Conservation (phyloP, 2,888 invertebrate genomes). For the Dryocosmus kuriphilus region DNA sequence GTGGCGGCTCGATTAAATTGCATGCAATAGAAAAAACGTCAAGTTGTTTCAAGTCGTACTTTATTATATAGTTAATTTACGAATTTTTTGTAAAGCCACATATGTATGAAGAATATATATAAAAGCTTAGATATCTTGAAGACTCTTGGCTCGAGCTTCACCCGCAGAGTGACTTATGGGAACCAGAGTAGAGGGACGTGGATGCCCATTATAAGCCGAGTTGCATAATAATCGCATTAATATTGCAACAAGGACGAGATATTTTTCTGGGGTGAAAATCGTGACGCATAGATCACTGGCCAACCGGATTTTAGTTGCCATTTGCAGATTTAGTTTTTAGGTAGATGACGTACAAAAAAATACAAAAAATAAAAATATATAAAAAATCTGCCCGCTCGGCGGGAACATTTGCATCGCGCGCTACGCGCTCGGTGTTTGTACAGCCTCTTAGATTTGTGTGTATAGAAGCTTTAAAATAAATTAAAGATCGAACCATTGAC, state of each 20-base stretch:
- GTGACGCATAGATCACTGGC: constrained; percentile 26
- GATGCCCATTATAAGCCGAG: constrained; percentile 8
- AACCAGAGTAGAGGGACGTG: constrained; percentile 9
- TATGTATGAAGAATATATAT: neutral
- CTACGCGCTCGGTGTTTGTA: too few relatives aligned
- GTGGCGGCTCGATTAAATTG: too few relatives aligned
- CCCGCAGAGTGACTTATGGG: constrained; percentile 29
- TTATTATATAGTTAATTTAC: too few relatives aligned
- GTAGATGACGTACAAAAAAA: neutral
- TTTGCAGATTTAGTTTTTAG: neutral
- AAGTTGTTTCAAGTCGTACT: too few relatives aligned
- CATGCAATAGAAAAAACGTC: too few relatives aligned
- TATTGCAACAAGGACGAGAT: constrained; percentile 20
- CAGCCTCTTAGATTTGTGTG: too few relatives aligned
- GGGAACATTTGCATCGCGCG: too few relatives aligned
- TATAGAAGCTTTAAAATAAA: too few relatives aligned
- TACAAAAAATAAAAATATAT: neutral
- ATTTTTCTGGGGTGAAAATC: constrained; percentile 30
- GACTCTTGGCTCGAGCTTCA: constrained; percentile 4
- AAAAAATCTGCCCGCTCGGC: too few relatives aligned
- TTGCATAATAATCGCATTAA: constrained; percentile 37
- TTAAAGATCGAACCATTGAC: too few relatives aligned
- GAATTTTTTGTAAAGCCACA: neutral
- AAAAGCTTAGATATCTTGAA: constrained; percentile 8
- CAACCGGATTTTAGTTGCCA: constrained; percentile 21